These are phyloP conservation scores for Ochropleura leucogaster DNA, from an alignment of 2,888 invertebrate genomes.

Conservation along the genomic window DNA sequence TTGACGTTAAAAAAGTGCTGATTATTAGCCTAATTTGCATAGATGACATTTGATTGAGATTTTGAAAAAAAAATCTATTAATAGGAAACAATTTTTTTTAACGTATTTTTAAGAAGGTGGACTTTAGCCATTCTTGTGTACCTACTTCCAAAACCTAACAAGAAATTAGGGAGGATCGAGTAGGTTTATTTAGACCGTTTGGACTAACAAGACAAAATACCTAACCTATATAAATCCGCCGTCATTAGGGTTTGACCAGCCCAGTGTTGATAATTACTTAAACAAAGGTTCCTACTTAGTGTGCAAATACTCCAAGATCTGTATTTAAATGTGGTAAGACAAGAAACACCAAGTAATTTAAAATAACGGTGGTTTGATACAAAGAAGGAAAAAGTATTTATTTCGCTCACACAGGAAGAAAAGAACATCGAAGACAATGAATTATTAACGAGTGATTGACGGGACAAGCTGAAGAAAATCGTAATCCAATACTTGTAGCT, in stretches of 20 bases:
- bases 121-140: background rate
- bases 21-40: too few species aligned
- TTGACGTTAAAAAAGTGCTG: too few species aligned
- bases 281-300: conserved; percentile 13
- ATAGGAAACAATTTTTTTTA: background rate
- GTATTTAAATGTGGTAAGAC: background rate
- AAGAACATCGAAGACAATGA: too few species aligned
- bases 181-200: conserved; percentile 11
- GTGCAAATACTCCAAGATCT: conserved; percentile 5
- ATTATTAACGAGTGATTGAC: too few species aligned
- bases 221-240: conserved; percentile 14
- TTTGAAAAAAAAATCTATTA: too few species aligned
- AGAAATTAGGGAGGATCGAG: background rate
- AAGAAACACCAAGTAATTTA: too few species aligned
- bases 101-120: background rate
- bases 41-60: too few species aligned
- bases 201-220: background rate
- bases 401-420: too few species aligned
- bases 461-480: too few species aligned
- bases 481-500: too few species aligned
- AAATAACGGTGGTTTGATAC: background rate
- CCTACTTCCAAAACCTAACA: background rate
- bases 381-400: too few species aligned
- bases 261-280: conserved; percentile 16
- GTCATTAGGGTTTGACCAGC: conserved; percentile 18